A percentile compares a stretch with the other conserved stretches of the same genome.
Conservation (phyloP, 2,797 vertebrate genomes). For the Sitta carolinensis region DNA sequence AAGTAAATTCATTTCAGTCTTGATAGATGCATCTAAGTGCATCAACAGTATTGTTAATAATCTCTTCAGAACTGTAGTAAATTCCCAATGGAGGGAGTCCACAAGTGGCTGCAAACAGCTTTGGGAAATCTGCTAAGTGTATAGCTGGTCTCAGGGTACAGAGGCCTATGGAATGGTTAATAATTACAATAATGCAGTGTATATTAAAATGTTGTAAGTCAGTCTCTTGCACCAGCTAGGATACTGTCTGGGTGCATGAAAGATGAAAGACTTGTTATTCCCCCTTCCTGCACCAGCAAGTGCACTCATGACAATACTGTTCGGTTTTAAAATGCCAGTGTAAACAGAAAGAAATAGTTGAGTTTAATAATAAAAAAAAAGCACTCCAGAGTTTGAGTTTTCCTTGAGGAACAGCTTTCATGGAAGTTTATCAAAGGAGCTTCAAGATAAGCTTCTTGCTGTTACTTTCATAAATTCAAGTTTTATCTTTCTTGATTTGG, state of each 20-base stretch:
- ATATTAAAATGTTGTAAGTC: not conserved
- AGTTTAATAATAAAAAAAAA: not conserved
- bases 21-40: not conserved
- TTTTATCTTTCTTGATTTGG: not conserved
- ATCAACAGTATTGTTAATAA: not conserved
- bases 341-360: not conserved
- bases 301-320: not conserved
- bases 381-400: not conserved
- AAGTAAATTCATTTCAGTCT: not conserved
- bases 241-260: not conserved
- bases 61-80: not conserved
- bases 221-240: not conserved
- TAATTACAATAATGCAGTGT: not conserved
- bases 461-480: not conserved
- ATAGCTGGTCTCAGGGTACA: not conserved
- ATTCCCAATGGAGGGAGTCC: not conserved
- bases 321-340: not conserved
- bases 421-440: not conserved
- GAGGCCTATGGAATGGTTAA: not conserved
- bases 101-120: not conserved
- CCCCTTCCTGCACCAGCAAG: not conserved
- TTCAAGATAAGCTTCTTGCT: not conserved
- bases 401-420: not conserved
- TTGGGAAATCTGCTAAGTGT: not conserved
- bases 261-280: not conserved